Conservation (phyloP, 2,888 invertebrate species). For the Tyria jacobaeae region DNA sequence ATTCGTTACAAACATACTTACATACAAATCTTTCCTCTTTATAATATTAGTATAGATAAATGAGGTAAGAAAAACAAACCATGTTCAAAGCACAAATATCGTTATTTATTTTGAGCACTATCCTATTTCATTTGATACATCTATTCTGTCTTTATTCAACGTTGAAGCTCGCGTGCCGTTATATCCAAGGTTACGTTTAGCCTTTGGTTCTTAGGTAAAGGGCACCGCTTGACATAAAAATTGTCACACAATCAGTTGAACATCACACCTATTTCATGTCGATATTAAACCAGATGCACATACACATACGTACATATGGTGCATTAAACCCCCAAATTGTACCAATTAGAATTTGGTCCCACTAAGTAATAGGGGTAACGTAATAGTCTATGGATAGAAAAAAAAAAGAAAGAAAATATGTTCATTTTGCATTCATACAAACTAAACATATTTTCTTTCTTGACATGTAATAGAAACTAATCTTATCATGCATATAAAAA, state of each 20-base stretch:
- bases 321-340: background rate
- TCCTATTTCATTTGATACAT: background rate
- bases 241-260: slow-evolving; percentile 26
- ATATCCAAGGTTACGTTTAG: slow-evolving; percentile 23
- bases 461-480: no score
- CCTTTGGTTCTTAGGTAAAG: slow-evolving; percentile 32
- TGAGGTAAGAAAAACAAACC: background rate
- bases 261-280: slow-evolving; percentile 11
- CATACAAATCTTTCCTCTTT: no score
- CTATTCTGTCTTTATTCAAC: background rate
- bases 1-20: no score
- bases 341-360: no score
- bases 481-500: no score
- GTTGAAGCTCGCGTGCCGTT: slow-evolving; percentile 11
- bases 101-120: slow-evolving; percentile 1
- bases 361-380: no score
- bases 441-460: no score
- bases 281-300: background rate
- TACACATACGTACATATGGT: no score
- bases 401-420: no score
- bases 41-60: background rate
- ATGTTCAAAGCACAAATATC: background rate
- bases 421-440: no score
- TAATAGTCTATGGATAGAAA: no score
- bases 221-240: slow-evolving; percentile 40